phyloP scores from a whole-genome alignment of 2,797 vertebrate species.

The Botia almorhae region DNA sequence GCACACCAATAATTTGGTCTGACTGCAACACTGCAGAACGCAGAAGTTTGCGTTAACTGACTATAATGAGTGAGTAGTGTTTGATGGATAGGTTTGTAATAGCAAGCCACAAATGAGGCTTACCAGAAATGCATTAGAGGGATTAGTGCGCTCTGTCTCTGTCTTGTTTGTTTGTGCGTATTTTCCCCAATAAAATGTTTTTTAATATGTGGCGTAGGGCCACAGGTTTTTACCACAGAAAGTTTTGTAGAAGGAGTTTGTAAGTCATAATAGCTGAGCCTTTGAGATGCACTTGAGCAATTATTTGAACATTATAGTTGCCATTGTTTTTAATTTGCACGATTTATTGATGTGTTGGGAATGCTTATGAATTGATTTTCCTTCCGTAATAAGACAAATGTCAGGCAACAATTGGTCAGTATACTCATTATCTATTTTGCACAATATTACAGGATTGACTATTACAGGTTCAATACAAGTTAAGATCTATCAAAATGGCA shows the following conservation, averaged over 20 bases:
- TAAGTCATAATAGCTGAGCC: constrained; percentile 9
- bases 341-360: constrained; percentile 8
- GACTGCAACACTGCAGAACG: constrained; percentile 41
- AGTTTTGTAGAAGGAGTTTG: neutral
- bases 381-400: neutral
- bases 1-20: constrained; percentile 61
- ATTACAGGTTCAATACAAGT: neutral
- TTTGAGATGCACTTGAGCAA: neutral
- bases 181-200: constrained; percentile 3
- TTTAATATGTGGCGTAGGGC: constrained; percentile 6
- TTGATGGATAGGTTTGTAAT: constrained; percentile 76
- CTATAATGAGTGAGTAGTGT: constrained; percentile 66
- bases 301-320: neutral
- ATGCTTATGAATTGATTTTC: constrained; percentile 1
- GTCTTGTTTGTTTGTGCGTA: constrained; percentile 60
- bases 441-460: neutral
- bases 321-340: neutral
- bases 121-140: constrained; percentile 68
- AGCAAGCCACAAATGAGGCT: constrained; percentile 68
- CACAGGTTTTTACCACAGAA: constrained; percentile 17
- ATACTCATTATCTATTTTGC: neutral
- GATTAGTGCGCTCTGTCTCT: constrained; percentile 59
- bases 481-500: neutral
- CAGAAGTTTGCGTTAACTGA: constrained; percentile 19
- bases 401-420: neutral